Evolutionary conservation across 2,888 invertebrate species (phyloP), one percentile per base, ranked within the genome.

Genomic region (Apamea monoglypha): DNA sequence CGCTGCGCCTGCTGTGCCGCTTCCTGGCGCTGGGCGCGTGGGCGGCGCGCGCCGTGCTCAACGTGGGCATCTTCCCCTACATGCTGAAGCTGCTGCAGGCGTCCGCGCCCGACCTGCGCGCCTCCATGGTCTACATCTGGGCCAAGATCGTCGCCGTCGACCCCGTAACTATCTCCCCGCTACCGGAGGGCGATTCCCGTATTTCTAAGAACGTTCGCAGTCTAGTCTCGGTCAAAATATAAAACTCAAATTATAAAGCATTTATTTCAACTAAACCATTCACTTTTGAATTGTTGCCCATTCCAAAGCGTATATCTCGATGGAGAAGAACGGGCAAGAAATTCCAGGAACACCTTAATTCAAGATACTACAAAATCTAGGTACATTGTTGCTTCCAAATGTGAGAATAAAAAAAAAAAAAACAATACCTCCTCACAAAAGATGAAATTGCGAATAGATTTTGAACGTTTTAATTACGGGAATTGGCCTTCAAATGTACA

Each of bases 41-140:
- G 92, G 99, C 99, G 25, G 99, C 99, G 68, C 99, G 99, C 95
- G 97, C 99, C 88, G 99, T 99, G 75, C 97, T 99, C 44, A 98
- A 98, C 76, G 99, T 99, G 69, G 99, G 99, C 89, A 99, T 99
- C 93, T 99, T 99, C 96, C 99, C 99, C 0, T 99, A 99, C 95
- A 99, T 99, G 91, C 97, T 99, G 77, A 99, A 99, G 96, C 96
- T 99, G 89, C 97, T 99, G 90, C 99, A 99, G 96, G 99, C 99
- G 90, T 98, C 98, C 85, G 99, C 99, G 6, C 97, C 98, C 90
- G 99, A 99, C 94, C 97, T 99, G 88, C 97, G 99, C 80, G 98
- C 99, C 14, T 97, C 99, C 82, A 97, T 99, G 90, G 99, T 99
- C 68, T 99, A 99, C 95, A 99, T 99, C 90, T 99, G 99, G 99